Base-by-base conservation (phyloP, 2,797 vertebrate species). In the Clarias laeviceps region DNA sequence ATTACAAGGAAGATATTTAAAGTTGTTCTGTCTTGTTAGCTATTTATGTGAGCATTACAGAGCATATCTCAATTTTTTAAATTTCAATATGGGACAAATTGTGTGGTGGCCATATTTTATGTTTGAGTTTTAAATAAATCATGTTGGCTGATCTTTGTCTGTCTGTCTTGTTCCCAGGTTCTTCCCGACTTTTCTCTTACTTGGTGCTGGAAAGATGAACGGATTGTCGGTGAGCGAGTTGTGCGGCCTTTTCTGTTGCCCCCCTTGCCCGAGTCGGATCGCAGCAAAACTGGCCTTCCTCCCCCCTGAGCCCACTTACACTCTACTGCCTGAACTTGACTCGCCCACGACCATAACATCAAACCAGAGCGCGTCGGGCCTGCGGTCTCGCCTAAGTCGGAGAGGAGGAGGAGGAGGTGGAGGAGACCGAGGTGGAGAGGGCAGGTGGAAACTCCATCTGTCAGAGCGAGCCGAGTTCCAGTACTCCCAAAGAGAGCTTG, bases 191-290 rank as follows among this genome's bases (percentile, higher is more conserved):
- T 80, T 68, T 82, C 27, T 65, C 65, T 81, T 29, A 65, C 29
- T 84, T 87, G 88, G 86, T 90, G 85, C 90, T 92, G 93, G 69
- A 76, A 95, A 92, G 87, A 99, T 99, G 98, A 99, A 99, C 88
- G 97, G 98, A 90, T 94, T 99, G 89, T 98, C 97, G 0, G 94
- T 99, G 90, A 96, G 97, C 84, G 98, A 99, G 86, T 95, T 99
- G 90, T 99, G 98, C 93, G 97, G 98, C 93, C 95, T 99, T 40
- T 99, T 99, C 93, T 99, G 98, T 94, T 99, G 98, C 92, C 98
- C 95, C 24, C 95, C 95, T 24, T 96, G 97, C 92, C 98, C 98
- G 0, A 97, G 97, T 91, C 97, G 97, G 89, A 99, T 99, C 66
- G 98, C 98, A 0, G 97, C 98, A 93, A 99, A 99, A 87, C 93